Evolutionary conservation across 2,888 invertebrate species (phyloP).

Genomic region (Cerastoderma edule): DNA sequence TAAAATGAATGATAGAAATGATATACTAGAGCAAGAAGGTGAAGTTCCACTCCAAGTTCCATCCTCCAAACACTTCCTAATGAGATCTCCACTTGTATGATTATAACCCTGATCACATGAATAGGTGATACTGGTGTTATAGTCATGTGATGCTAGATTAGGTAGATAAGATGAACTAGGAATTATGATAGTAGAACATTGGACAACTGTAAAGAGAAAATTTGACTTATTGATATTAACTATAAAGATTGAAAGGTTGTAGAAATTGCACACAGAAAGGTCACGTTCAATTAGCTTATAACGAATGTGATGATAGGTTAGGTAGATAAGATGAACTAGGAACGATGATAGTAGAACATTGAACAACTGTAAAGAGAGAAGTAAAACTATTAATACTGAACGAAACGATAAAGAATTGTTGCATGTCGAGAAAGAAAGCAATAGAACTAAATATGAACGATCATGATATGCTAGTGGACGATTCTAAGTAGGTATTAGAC

Average conservation of each 20-base stretch:
- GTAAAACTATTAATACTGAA: too few species aligned
- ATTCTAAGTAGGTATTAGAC: too few species aligned
- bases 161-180: conserved; percentile 4
- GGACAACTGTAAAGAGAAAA: conserved; percentile 4
- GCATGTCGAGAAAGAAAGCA: too few species aligned
- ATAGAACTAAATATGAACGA: too few species aligned
- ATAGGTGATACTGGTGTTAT: conserved; percentile 35
- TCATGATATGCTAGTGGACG: too few species aligned
- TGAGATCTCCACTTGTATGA: neutral
- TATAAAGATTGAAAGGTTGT: too few species aligned
- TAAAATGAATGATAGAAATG: neutral
- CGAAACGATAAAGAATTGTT: too few species aligned
- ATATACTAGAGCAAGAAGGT: conserved; percentile 21
- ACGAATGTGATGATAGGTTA: neutral
- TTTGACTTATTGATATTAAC: too few species aligned
- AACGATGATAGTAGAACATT: neutral
- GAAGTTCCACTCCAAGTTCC: neutral
- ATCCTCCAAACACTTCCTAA: conserved; percentile 2
- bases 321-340: conserved; percentile 4
- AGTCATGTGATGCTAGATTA: conserved; percentile 2
- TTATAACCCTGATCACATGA: conserved; percentile 37
- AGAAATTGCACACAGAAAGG: too few species aligned
- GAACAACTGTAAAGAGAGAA: neutral
- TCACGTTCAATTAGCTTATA: too few species aligned
- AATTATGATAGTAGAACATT: neutral